These are phyloP conservation scores for Cydia fagiglandana DNA, from an alignment of 1,140 invertebrate species.

Conservation along the genomic window DNA sequence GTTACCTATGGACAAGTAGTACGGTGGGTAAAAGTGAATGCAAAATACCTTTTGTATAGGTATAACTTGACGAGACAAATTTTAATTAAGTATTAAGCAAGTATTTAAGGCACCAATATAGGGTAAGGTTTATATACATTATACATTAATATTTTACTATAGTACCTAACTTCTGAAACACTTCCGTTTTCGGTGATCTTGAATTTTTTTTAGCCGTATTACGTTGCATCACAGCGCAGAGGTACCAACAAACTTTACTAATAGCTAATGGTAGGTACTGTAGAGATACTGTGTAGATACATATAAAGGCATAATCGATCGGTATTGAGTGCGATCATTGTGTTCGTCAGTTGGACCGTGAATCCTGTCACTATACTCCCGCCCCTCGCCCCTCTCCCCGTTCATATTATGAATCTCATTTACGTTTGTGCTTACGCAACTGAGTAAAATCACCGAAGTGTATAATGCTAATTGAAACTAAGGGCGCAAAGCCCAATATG, in stretches of 20 bases:
- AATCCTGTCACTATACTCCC: conserved; percentile 70
- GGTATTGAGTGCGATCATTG: conserved; percentile 75
- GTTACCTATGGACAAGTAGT: neutral
- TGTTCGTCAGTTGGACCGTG: conserved; percentile 72
- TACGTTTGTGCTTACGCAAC: conserved; percentile 73
- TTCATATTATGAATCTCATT: conserved; percentile 68
- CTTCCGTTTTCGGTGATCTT: neutral
- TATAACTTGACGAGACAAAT: no score
- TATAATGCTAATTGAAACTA: conserved; percentile 64
- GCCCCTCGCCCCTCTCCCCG: conserved; percentile 33
- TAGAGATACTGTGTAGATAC: conserved; percentile 44
- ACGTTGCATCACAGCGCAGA: neutral
- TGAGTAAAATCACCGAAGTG: conserved; percentile 63
- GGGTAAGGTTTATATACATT: no score
- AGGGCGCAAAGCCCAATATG: conserved; percentile 38
- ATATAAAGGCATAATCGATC: conserved; percentile 74
- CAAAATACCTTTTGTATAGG: no score
- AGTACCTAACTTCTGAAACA: no score
- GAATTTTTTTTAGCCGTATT: neutral
- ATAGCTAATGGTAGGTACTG: conserved; percentile 20
- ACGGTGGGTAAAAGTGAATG: neutral
- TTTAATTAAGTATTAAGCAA: no score
- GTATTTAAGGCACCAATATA: no score
- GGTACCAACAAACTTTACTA: conserved; percentile 13
- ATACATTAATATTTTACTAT: no score